phyloP scores from a whole-genome alignment of 2,888 invertebrate genomes.

The Dicycla oo region DNA sequence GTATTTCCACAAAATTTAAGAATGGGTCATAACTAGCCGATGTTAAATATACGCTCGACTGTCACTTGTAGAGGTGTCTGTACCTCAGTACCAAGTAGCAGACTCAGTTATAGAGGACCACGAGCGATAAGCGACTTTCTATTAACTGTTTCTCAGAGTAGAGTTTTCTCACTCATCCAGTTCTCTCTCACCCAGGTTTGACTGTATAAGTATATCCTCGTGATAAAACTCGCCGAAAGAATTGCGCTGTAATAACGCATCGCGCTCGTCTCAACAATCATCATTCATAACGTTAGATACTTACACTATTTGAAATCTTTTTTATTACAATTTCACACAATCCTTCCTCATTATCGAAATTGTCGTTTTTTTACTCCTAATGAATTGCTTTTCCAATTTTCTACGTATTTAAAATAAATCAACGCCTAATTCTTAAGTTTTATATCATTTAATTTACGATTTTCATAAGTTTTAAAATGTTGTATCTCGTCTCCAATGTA shows the following conservation, averaged over 20 bases:
- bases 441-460: conserved; percentile 71
- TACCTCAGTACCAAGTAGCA: too few relatives aligned
- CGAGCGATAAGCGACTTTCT: too few relatives aligned
- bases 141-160: too few relatives aligned
- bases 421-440: conserved; percentile 71
- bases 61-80: too few relatives aligned
- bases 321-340: conserved; percentile 54
- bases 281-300: conserved; percentile 48
- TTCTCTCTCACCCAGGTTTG: too few relatives aligned
- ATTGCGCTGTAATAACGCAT: conserved; percentile 49
- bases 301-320: conserved; percentile 51
- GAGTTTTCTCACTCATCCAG: too few relatives aligned
- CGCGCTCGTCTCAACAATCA: conserved; percentile 53
- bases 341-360: conserved; percentile 57
- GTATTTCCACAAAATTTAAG: too few relatives aligned
- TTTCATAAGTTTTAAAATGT: conserved; percentile 72
- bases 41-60: too few relatives aligned
- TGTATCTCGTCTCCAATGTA: conserved; percentile 62
- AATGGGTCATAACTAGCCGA: too few relatives aligned
- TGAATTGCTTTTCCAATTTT: conserved; percentile 68
- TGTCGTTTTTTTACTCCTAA: conserved; percentile 66
- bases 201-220: conserved; percentile 71
- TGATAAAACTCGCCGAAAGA: conserved; percentile 63
- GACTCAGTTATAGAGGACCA: too few relatives aligned
- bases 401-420: conserved; percentile 72